Evolutionary conservation across 2,797 vertebrate genomes (phyloP).

Genomic region (Potorous gilbertii): DNA sequence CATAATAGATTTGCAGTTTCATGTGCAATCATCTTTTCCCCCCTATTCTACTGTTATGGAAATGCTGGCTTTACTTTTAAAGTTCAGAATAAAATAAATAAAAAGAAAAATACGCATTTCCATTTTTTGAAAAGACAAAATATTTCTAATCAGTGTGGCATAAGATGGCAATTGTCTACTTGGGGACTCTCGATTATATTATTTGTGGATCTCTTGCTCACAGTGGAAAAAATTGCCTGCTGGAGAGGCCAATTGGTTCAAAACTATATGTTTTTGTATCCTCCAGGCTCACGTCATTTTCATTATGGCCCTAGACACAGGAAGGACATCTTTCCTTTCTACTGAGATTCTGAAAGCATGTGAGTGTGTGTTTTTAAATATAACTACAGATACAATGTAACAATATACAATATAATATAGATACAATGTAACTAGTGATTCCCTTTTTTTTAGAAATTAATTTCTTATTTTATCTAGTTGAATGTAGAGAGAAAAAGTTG

Average conservation of each 20-base stretch:
- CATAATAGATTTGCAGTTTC: not conserved
- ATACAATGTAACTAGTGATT: not conserved
- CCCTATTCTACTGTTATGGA: not conserved
- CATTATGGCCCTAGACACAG: constrained; percentile 40
- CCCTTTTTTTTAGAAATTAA: not conserved
- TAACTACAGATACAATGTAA: not conserved
- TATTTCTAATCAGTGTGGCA: constrained; percentile 21
- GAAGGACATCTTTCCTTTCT: constrained; percentile 4
- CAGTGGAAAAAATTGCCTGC: not conserved
- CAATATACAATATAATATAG: not conserved
- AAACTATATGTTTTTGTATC: constrained; percentile 2
- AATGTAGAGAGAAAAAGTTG: not conserved
- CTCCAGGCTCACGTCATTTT: not conserved
- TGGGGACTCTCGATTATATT: constrained; percentile 15
- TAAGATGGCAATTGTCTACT: not conserved
- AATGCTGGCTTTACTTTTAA: not conserved
- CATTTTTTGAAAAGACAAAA: constrained; percentile 25
- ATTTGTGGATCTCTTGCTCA: constrained; percentile 3
- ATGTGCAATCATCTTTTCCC: not conserved
- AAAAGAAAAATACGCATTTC: not conserved
- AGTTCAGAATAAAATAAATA: not conserved
- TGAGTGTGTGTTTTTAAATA: not conserved
- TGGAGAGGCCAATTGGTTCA: not conserved
- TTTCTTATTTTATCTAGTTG: not conserved
- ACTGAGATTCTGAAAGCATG: not conserved